Conservation (phyloP, 2,797 vertebrate genomes). For the Lycodopsis pacificus region DNA sequence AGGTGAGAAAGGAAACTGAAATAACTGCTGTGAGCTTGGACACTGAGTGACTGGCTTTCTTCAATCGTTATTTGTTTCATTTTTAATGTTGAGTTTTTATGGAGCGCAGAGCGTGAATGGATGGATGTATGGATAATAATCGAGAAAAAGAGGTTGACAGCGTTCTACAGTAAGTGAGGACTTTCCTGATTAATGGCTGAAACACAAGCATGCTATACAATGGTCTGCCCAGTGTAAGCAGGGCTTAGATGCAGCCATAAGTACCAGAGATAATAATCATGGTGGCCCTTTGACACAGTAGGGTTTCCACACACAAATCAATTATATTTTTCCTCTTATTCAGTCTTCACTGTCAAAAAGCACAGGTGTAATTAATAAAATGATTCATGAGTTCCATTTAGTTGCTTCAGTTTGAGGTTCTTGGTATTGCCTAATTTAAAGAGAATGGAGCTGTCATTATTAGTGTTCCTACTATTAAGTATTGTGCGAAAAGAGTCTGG, state of each 20-base stretch:
- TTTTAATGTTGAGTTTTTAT: background rate
- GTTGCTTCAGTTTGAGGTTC: background rate
- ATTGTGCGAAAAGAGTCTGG: background rate
- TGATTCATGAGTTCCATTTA: too few species aligned
- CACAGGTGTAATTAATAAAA: too few species aligned
- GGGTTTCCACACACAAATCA: too few species aligned
- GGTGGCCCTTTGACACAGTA: background rate
- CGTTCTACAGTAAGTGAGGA: background rate
- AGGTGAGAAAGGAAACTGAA: slow-evolving; percentile 81
- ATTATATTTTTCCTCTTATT: too few species aligned
- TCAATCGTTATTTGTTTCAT: background rate
- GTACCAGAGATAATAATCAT: slow-evolving; percentile 2
- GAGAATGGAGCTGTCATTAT: background rate
- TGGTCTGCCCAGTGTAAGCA: background rate
- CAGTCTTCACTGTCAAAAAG: too few species aligned
- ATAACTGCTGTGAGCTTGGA: background rate
- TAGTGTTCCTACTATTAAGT: background rate
- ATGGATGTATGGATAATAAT: background rate
- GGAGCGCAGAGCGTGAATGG: background rate
- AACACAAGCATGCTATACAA: background rate
- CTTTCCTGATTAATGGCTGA: background rate
- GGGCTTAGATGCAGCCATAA: background rate
- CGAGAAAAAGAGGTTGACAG: background rate
- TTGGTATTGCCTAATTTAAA: background rate
- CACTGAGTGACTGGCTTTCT: background rate